Evolutionary conservation across 1,140 invertebrate genomes (phyloP).

Genomic region (Aricia agestis): DNA sequence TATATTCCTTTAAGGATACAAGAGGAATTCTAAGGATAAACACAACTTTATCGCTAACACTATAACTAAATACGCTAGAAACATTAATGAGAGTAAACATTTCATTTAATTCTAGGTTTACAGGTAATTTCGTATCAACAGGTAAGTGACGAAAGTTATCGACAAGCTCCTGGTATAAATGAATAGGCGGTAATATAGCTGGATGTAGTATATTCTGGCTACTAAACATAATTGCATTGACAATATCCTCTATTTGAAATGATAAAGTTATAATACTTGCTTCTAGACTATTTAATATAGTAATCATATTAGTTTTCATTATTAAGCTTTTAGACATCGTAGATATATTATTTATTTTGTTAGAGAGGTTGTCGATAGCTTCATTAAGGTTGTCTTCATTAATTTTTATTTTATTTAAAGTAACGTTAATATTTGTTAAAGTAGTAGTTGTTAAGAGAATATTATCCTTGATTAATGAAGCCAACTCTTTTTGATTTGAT

Average conservation of each 20-base stretch:
- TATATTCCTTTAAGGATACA: slow-evolving; percentile 26
- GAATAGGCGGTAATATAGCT: slow-evolving; percentile 22
- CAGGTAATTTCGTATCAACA: slow-evolving; percentile 25
- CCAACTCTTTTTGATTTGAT: slow-evolving; percentile 24
- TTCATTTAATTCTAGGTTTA: slow-evolving; percentile 25
- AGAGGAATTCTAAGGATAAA: slow-evolving; percentile 35
- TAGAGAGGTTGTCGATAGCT: slow-evolving; percentile 22
- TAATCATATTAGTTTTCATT: slow-evolving; percentile 19
- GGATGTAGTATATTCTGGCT: slow-evolving; percentile 28
- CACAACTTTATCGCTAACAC: slow-evolving; percentile 12
- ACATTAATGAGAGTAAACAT: neutral
- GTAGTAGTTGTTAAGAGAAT: slow-evolving; percentile 27
- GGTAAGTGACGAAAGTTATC: slow-evolving; percentile 27
- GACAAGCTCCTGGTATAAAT: slow-evolving; percentile 27
- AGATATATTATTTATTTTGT: slow-evolving; percentile 23
- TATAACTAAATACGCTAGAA: slow-evolving; percentile 8
- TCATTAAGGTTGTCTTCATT: slow-evolving; percentile 25
- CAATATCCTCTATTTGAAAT: slow-evolving; percentile 32
- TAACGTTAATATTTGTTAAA: slow-evolving; percentile 24
- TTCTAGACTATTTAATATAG: slow-evolving; percentile 26
- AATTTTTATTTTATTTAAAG: slow-evolving; percentile 25
- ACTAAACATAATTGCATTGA: slow-evolving; percentile 25
- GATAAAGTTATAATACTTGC: slow-evolving; percentile 27
- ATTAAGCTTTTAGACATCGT: slow-evolving; percentile 11
- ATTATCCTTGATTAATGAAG: slow-evolving; percentile 29